Conservation (phyloP, 2,797 vertebrate species). For the Epinephelus malabaricus region DNA sequence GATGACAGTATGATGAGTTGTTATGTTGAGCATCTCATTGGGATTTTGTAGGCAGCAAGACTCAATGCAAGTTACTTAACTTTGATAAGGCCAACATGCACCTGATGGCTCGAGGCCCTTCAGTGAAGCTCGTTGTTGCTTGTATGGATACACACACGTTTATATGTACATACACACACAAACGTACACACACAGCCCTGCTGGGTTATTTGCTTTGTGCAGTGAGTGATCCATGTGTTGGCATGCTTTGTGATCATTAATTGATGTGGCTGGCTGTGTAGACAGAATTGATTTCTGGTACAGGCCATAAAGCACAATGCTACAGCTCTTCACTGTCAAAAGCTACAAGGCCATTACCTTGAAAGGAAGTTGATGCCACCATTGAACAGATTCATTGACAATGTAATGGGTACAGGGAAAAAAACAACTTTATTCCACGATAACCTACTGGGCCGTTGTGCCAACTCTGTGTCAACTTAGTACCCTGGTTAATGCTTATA, state of each 20-base stretch:
- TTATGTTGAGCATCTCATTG: neutral
- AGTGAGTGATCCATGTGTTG: constrained; percentile 51
- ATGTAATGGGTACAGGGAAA: constrained; percentile 37
- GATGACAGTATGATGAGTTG: neutral
- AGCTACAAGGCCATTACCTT: constrained; percentile 65
- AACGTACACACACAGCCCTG: neutral
- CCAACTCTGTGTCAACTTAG: neutral
- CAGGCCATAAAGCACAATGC: constrained; percentile 67
- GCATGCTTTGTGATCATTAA: constrained; percentile 51
- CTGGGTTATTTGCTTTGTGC: constrained; percentile 48
- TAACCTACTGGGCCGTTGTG: constrained; percentile 4
- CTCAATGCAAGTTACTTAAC: neutral
- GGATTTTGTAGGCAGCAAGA: constrained; percentile 1
- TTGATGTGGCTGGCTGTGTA: constrained; percentile 61
- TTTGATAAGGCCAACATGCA: constrained; percentile 18
- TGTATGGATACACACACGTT: neutral
- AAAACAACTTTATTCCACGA: neutral
- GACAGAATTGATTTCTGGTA: constrained; percentile 67
- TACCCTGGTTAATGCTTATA: neutral
- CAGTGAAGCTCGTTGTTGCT: neutral
- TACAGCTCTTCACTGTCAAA: constrained; percentile 60
- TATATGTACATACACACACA: neutral
- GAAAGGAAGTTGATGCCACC: constrained; percentile 49
- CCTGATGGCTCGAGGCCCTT: neutral
- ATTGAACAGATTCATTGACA: constrained; percentile 49